phyloP scores from a whole-genome alignment of 2,113 vertebrate species.

The Zapus hudsonius region DNA sequence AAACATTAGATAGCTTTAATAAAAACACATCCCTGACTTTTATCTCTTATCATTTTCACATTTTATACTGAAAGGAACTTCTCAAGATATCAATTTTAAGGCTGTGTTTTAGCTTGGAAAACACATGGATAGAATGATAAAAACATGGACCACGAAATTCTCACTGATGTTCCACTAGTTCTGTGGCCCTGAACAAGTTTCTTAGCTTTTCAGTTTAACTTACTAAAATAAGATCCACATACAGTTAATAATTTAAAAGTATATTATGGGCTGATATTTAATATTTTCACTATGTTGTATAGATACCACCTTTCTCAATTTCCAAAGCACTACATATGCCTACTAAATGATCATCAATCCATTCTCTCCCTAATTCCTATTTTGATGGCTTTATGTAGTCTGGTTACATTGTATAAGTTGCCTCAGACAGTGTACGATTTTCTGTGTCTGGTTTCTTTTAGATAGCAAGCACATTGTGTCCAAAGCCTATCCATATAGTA shows the following conservation, averaged over 20 bases:
- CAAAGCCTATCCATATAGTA: neutral
- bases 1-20: neutral
- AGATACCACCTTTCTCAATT: neutral
- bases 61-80: neutral
- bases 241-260: neutral
- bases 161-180: neutral
- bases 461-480: neutral
- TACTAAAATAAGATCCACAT: neutral
- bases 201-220: neutral
- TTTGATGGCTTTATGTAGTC: neutral
- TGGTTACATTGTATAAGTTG: neutral
- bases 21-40: neutral
- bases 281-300: neutral
- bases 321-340: neutral
- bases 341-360: neutral
- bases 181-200: neutral
- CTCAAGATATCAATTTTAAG: neutral
- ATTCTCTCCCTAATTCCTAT: neutral
- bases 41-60: neutral
- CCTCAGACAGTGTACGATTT: neutral
- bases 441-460: neutral
- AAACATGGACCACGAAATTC: neutral
- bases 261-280: neutral
- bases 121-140: neutral
- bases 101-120: neutral